Evolutionary conservation across 2,888 invertebrate genomes (phyloP).

Genomic region (Ephialtes manifestator): DNA sequence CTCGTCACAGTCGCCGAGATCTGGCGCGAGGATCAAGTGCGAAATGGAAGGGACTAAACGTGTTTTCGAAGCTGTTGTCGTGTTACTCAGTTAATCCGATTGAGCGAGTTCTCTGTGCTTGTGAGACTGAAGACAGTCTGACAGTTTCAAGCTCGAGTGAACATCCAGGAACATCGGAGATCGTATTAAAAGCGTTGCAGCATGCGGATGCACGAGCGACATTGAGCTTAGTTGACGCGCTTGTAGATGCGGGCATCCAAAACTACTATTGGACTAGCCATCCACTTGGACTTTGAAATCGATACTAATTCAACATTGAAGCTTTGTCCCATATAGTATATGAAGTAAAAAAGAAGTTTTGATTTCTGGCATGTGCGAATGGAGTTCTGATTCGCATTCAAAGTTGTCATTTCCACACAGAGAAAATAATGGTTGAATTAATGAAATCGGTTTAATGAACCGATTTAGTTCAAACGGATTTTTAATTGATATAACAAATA

Average conservation of each 20-base stretch:
- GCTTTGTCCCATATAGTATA: not conserved
- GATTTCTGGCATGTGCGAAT: not conserved
- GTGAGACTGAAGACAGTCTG: slow-evolving; percentile 16
- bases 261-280: too few relatives aligned
- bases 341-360: not conserved
- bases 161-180: slow-evolving; percentile 15
- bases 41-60: slow-evolving; percentile 29
- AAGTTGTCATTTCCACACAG: too few relatives aligned
- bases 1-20: not conserved
- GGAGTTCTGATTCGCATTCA: not conserved
- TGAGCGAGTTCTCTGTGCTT: slow-evolving; percentile 27
- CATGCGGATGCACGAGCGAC: slow-evolving; percentile 7
- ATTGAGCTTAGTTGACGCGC: slow-evolving; percentile 6
- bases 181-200: slow-evolving; percentile 30
- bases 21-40: not conserved
- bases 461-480: too few relatives aligned
- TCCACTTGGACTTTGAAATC: not conserved
- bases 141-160: slow-evolving; percentile 16
- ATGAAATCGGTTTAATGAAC: too few relatives aligned
- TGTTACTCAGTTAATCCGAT: slow-evolving; percentile 45
- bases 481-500: too few relatives aligned
- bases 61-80: slow-evolving; percentile 48
- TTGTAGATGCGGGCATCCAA: not conserved
- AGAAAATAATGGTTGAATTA: too few relatives aligned
- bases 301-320: not conserved